Evolutionary conservation across 1,140 invertebrate species (phyloP), one percentile per base, ranked within the genome.

Genomic region (Leptinotarsa texana): DNA sequence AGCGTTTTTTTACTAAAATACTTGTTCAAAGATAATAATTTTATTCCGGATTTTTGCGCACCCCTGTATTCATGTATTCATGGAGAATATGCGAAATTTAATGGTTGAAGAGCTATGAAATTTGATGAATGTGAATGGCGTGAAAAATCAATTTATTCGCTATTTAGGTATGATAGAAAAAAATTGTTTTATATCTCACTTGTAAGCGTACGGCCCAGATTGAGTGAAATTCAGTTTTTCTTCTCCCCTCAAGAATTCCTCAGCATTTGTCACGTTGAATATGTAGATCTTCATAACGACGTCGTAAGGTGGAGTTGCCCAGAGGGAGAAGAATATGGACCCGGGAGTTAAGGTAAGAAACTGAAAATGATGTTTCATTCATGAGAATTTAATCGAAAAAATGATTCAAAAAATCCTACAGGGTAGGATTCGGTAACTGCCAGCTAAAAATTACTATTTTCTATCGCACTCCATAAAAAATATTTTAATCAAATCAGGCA

Each of bases 131-230:
- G 33, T 42, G 33, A 42, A 42, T 11, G 8, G 2, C 33, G 8
- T 42, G 8, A 11, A 42, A 11, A 42, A 42, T 42, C 8, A 42
- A 42, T 42, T 42, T 0, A 42, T 42, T 3, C 33, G 0, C 33
- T 11, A 42, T 11, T 42, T 11, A 11, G 8, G 8, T 11, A 42
- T 11, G 2, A 11, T 11, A 42, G 8, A 42, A 42, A 11, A 0
- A 33, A 42, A 42, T 11, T 3, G 33, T 42, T 42, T 33, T 1
- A 65, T 65, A 65, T 65, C 63, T 65, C 63, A 95, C 94, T 91
- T 90, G 85, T 96, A 97, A 17, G 92, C 91, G 83, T 96, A 97
- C 0, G 96, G 96, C 0, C 96, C 96, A 22, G 93, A 84, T 89
- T 97, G 92, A 76, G 90, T 74, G 2, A 98, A 74, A 73, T 87